Base-by-base conservation (phyloP, 2,797 vertebrate species). In the Micropoecilia bifurca region DNA sequence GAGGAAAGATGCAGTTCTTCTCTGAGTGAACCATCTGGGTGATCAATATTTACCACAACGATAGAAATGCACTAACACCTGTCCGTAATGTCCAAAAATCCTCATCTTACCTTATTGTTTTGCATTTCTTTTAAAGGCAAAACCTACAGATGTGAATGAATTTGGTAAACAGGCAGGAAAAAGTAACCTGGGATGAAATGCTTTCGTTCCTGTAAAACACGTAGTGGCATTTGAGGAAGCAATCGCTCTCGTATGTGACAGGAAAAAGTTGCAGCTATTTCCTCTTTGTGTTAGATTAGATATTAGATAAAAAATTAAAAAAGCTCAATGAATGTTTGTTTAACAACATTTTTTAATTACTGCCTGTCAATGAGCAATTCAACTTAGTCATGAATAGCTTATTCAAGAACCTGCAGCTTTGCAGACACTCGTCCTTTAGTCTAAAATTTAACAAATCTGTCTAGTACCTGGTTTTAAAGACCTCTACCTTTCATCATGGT, bases 191-290 rank as follows among this genome's bases (percentile, higher is more conserved):
- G 20, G 20, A 55, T 16, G 33, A 74, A 14, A 0, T 25, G 53
- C 74, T 66, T 66, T 13, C 20, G 63, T 39, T 85, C 47, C 73
- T 55, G 47, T 28, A 25, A 59, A 55, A 81, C 68, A 66, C 6
- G 55, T 30, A 47, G 66, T 57, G 30, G 33, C 25, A 5, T 77
- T 74, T 36, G 20, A 83, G 77, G 77, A 81, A 87, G 45, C 20
- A 25, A 22, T 53, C 12, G 1, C 2, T 25, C 13, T 75, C 33
- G 39, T 80, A 80, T 83, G 72, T 68, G 22, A 59, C 0, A 2
- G 6, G 0, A 53, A 78, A 14, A 78, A 41, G 28, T 28, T 20
- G 16, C 9, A 28, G 4, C 7, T 72, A 22, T 43, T 73, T 76
- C 48, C 33, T 82, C 74, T 25, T 48, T n/a, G 57, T 22, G 43